Conservation (phyloP, 2,113 vertebrate genomes). For the Catharus fuscescens region DNA sequence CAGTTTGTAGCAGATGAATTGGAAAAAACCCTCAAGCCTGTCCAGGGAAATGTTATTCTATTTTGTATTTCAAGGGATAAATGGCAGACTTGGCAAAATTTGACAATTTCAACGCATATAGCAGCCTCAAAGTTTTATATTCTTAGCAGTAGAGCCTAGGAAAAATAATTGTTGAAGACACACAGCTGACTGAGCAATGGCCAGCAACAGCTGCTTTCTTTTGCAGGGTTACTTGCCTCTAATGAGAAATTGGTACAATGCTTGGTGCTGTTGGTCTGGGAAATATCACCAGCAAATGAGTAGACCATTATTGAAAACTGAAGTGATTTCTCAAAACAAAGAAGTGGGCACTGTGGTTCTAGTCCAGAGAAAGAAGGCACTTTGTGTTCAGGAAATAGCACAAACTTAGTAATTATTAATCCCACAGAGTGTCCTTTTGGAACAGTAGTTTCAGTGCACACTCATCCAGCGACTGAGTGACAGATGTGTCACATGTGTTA, state of each 20-base stretch:
- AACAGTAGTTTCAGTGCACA: background rate
- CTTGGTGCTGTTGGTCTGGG: background rate
- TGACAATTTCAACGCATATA: background rate
- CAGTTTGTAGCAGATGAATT: background rate
- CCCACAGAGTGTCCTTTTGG: background rate
- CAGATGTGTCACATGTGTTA: background rate
- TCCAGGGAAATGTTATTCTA: background rate
- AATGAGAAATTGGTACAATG: background rate
- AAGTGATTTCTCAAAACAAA: slow-evolving; percentile 2
- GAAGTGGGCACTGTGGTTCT: background rate
- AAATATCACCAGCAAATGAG: slow-evolving; percentile 6
- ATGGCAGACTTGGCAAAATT: background rate
- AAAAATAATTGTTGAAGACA: slow-evolving; percentile 23
- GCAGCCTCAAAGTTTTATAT: background rate
- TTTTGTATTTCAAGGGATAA: background rate
- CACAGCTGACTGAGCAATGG: background rate
- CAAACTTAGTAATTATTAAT: background rate
- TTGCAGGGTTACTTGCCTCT: background rate
- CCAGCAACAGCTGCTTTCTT: slow-evolving; percentile 12
- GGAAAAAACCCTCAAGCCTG: background rate
- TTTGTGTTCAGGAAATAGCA: background rate
- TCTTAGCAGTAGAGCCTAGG: background rate
- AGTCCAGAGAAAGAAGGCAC: background rate
- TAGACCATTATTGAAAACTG: background rate
- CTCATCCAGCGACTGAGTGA: background rate